Evolutionary conservation across 1,140 invertebrate species (phyloP), one percentile per base, ranked within the genome.

Genomic region (Neodiprion lecontei): DNA sequence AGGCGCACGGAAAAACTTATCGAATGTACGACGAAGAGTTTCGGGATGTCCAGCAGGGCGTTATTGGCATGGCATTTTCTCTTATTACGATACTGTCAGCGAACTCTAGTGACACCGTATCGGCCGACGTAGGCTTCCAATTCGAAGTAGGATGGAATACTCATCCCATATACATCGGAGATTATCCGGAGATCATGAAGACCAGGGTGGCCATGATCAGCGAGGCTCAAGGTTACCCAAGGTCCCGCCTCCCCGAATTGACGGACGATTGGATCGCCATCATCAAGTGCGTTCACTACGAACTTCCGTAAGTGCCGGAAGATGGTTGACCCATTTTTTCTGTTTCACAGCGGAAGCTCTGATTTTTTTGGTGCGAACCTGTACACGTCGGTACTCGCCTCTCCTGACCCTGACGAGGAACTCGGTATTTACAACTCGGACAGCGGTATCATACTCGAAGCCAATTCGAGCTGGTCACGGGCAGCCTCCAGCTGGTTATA

Each of bases 121-220:
- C 53, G 4, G 53, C 11, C 11, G 53, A 61, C 4, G n/a, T 17
- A 12, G 53, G 11, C 11, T 61, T 61, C n/a, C 53, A 61, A 61
- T 61, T 61, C 9, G 4, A 61, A 12, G 8, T 17, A 12, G 53
- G 53, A 61, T 61, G 53, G 53, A 61, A 14, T 40, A 89, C 90
- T 0, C 84, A 94, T 81, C 91, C 92, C n/a, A 90, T 94, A 74
- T 91, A 91, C 84, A 74, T 87, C 1, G 92, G 92, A 0, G 91
- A 92, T 73, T 94, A 93, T 80, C 92, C 92, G 1, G 79, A 77
- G 61, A 74, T 83, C 4, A 82, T 87, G 79, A 79, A 89, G 11
- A 86, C 89, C 72, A 88, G 88, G 28, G 85, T 91, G 1, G 88
- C 83, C 3, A 81, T 82, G 12, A 87, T 88, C 74, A 91, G 90